Evolutionary conservation across 1,140 invertebrate genomes (phyloP), one percentile per base, ranked within the genome.

Genomic region (Gryllus bimaculatus): DNA sequence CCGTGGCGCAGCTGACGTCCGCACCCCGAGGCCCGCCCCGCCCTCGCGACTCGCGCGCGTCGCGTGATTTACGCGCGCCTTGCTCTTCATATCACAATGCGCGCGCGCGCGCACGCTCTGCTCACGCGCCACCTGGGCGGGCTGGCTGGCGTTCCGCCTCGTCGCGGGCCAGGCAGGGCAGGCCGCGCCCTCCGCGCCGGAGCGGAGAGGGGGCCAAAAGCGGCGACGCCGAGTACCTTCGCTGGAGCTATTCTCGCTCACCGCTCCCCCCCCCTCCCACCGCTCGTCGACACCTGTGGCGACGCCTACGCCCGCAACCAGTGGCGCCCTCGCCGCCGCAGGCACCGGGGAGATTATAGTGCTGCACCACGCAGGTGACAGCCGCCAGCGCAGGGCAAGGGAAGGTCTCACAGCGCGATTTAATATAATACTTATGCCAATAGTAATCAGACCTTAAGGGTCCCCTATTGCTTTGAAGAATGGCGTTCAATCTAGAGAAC

Each of bases 401-500:
- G 54, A 18, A 18, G 54, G 54, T 66, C 82, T 82, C 84, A 81
- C 82, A 82, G 83, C 84, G 83, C 85, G 85, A 81, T 82, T 82
- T 81, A 82, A 81, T 82, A 82, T 81, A 82, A 82, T 82, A 82
- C 81, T 82, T 82, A 81, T 82, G 81, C 81, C 80, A 81, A 82
- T 82, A 82, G n/a, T n/a, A 82, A 82, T 82, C 81, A 82, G 81
- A 79, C 80, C 78, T 79, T 79, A 73, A n/a, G 80, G 78, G 80
- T 79, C 79, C 79, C 79, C 82, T 81, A 81, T 83, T 79, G 81
- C 82, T 85, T 85, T 86, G 85, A 86, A 84, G 85, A 85, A 86
- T 85, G 84, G 84, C 85, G 84, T 84, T 85, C 85, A 85, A 85
- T 85, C 84, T 83, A 83, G 82, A 83, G 82, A 84, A 82, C 84